These are phyloP conservation scores for Esox niger DNA, from an alignment of 2,113 vertebrate species.

Conservation along the genomic window DNA sequence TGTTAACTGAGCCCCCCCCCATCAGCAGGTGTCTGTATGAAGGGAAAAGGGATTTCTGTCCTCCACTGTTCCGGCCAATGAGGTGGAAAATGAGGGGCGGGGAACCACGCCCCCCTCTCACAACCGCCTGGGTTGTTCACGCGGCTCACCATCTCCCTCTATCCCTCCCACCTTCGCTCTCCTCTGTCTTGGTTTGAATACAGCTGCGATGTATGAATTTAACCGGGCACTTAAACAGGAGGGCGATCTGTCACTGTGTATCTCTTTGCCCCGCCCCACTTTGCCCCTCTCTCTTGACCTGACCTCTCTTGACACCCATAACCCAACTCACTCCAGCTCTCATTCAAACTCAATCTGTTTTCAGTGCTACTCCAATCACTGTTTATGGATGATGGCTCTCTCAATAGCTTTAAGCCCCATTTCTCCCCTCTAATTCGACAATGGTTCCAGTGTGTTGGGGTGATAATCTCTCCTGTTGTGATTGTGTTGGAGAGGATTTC, in stretches of 20 bases:
- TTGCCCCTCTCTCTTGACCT: constrained; percentile 29
- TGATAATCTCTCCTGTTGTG: constrained; percentile 29
- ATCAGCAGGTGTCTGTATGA: constrained; percentile 71
- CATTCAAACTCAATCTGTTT: constrained; percentile 69
- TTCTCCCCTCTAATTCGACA: constrained; percentile 38
- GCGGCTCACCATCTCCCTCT: constrained; percentile 26
- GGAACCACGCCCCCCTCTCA: constrained; percentile 54
- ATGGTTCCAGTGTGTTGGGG: constrained; percentile 34
- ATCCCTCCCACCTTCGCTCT: constrained; percentile 17
- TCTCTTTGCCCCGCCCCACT: not conserved
- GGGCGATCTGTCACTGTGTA: constrained; percentile 54
- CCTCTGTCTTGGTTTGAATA: constrained; percentile 64
- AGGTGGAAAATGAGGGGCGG: constrained; percentile 79
- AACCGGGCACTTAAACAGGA: constrained; percentile 70
- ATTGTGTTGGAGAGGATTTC: constrained; percentile 25
- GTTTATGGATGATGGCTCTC: constrained; percentile 38
- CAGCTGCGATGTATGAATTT: constrained; percentile 77
- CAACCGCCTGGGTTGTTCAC: constrained; percentile 46
- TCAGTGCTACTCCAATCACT: constrained; percentile 47
- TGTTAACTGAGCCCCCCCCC: constrained; percentile 20
- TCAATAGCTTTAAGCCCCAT: constrained; percentile 42
- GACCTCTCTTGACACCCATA: constrained; percentile 53
- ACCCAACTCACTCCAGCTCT: constrained; percentile 37
- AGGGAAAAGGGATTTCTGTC: constrained; percentile 65
- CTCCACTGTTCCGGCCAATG: constrained; percentile 71